Conservation (phyloP, 2,113 vertebrate species). For the Oryzias javanicus region DNA sequence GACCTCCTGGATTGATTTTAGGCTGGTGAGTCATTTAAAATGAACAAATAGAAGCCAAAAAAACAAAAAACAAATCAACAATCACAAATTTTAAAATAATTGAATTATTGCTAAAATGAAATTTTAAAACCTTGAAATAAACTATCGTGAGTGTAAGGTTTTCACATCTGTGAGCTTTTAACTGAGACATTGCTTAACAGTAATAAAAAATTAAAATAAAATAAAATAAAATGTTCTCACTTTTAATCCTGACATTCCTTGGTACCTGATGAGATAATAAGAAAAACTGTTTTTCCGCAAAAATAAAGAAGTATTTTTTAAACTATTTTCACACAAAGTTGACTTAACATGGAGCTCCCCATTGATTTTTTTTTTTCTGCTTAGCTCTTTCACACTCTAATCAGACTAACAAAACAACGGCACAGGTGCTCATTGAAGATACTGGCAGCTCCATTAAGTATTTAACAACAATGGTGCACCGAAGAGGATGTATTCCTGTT, state of each 20-base stretch:
- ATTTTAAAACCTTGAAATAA: too few species aligned
- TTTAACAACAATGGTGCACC: slow-evolving; percentile 70
- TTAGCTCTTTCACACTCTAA: slow-evolving; percentile 70
- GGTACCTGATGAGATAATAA: slow-evolving; percentile 54
- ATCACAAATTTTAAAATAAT: too few species aligned
- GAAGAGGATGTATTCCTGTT: slow-evolving; percentile 64
- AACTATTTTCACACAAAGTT: slow-evolving; percentile 59
- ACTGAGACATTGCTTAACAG: slow-evolving; percentile 12
- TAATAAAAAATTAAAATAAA: slow-evolving; percentile 7
- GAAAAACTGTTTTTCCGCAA: slow-evolving; percentile 6
- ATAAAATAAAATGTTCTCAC: not conserved
- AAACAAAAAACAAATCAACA: too few species aligned
- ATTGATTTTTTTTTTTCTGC: slow-evolving; percentile 58
- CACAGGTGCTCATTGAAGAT: slow-evolving; percentile 75
- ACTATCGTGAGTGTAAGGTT: not conserved
- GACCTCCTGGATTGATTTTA: too few species aligned
- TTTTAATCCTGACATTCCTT: slow-evolving; percentile 4
- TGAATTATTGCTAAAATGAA: too few species aligned
- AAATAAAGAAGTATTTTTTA: slow-evolving; percentile 55
- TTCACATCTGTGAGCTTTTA: slow-evolving; percentile 17
- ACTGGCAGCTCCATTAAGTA: slow-evolving; percentile 73
- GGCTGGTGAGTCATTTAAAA: too few species aligned
- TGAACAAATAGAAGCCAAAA: too few species aligned
- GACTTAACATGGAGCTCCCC: slow-evolving; percentile 61
- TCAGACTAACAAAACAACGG: slow-evolving; percentile 71